These are phyloP conservation scores for Glyphotaelius pellucidus DNA, from an alignment of 2,888 invertebrate genomes.

Conservation along the genomic window DNA sequence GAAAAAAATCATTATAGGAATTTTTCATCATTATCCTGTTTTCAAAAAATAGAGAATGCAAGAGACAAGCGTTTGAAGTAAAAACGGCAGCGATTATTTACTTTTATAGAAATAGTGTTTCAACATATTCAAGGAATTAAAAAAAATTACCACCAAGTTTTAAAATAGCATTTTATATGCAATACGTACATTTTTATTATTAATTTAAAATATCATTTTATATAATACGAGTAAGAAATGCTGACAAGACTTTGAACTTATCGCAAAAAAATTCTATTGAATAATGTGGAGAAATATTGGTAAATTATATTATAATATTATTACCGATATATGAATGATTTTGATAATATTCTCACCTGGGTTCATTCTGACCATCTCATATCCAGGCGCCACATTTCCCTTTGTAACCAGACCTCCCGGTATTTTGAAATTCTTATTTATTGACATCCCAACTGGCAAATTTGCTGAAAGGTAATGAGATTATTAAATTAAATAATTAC, in stretches of 20 bases:
- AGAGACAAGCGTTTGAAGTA: too few species aligned
- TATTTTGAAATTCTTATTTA: conserved; percentile 69
- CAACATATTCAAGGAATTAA: too few species aligned
- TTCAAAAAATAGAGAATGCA: background rate
- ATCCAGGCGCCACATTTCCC: conserved; percentile 73
- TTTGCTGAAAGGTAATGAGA: conserved; percentile 44
- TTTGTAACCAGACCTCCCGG: conserved; percentile 75
- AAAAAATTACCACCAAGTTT: background rate
- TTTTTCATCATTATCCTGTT: background rate
- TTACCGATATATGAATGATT: background rate
- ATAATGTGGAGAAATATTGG: background rate
- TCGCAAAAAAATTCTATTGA: background rate
- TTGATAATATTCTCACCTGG: conserved; percentile 54
- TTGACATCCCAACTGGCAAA: conserved; percentile 59
- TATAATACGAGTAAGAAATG: background rate
- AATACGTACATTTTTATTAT: background rate
- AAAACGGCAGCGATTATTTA: too few species aligned
- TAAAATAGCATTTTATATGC: background rate
- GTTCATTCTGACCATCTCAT: conserved; percentile 76
- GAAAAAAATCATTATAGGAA: background rate
- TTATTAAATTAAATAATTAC: background rate
- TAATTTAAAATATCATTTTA: background rate
- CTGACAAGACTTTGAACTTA: background rate
- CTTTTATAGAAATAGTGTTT: too few species aligned
- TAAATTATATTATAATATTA: background rate